A percentile compares a stretch with the other conserved stretches of the same genome.
Conservation (phyloP, 2,113 vertebrate species). For the Gambusia holbrooki region DNA sequence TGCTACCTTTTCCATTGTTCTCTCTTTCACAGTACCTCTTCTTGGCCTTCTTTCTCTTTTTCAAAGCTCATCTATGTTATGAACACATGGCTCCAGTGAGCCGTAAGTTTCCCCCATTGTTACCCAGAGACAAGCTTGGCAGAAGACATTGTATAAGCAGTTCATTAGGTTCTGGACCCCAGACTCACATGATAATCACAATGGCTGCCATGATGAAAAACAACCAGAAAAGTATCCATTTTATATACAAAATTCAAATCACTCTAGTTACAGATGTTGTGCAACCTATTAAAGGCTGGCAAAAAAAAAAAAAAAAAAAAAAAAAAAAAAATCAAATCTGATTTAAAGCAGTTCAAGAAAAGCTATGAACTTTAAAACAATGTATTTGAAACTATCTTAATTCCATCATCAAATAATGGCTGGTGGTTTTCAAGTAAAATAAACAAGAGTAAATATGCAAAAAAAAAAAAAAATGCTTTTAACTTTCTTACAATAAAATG, state of each 20-base stretch:
- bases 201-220: slow-evolving; percentile 44
- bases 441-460: too few species aligned
- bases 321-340: too few species aligned
- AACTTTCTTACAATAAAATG: too few species aligned
- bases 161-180: slow-evolving; percentile 45
- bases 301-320: too few species aligned
- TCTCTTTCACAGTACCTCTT: slow-evolving; percentile 1
- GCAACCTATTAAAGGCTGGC: slow-evolving; percentile 7
- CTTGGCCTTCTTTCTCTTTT: neutral
- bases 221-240: slow-evolving; percentile 57
- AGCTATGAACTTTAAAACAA: too few species aligned
- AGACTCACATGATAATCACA: slow-evolving; percentile 38
- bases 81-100: slow-evolving; percentile 41
- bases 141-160: slow-evolving; percentile 59
- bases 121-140: slow-evolving; percentile 42
- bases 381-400: too few species aligned
- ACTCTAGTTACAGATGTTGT: slow-evolving; percentile 29
- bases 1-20: slow-evolving; percentile 26
- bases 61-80: slow-evolving; percentile 21
- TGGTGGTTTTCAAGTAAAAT: too few species aligned
- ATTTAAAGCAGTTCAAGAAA: too few species aligned
- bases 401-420: too few species aligned
- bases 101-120: slow-evolving; percentile 38
- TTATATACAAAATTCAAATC: slow-evolving; percentile 40
- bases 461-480: too few species aligned